Evolutionary conservation across 2,797 vertebrate genomes (phyloP), one percentile per base, ranked within the genome.

Genomic region (Helicolenus hilgendorfi): DNA sequence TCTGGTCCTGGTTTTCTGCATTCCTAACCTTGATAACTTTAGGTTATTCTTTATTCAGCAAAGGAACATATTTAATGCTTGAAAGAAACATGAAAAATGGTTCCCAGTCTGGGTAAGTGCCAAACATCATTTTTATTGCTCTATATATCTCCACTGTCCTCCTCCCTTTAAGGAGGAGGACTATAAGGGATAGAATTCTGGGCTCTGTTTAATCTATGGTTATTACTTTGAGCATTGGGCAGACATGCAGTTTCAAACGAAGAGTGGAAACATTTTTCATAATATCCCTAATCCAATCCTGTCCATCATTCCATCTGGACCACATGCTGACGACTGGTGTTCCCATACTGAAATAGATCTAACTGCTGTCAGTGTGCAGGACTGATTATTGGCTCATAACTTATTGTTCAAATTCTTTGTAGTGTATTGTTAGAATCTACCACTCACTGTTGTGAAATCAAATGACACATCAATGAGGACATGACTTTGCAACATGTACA

Each of bases 401-500:
- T 70, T 77, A 29, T 67, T 71, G 53, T 81, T 86, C 11, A 56
- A 4, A 29, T 56, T 20, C 1, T 63, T 60, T 20, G 24, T 49
- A 49, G 45, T 49, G 6, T 4, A 33, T 33, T 72, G 29, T 27
- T 6, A 14, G 11, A 29, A 18, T 68, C 20, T 5, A 31, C 20
- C 38, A 38, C 33, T 33, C 49, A 38, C 27, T 72, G 18, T 0
- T n/a, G 36, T 20, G 55, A 20, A 53, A 7, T 75, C 81, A 33
- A 58, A 79, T 63, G 65, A 94, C 60, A 62, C n/a, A 63, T 49
- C 26, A 69, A 13, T 31, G n/a, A 88, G 36, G 58, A 72, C 72
- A 65, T 68, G 33, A 62, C 60, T 74, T 74, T 87, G 77, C 85
- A 89, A 94, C 92, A 96, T 84, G 77, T 88, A 94, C 77, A 96